phyloP scores from a whole-genome alignment of 2,113 vertebrate genomes.

The Ammospiza caudacuta region DNA sequence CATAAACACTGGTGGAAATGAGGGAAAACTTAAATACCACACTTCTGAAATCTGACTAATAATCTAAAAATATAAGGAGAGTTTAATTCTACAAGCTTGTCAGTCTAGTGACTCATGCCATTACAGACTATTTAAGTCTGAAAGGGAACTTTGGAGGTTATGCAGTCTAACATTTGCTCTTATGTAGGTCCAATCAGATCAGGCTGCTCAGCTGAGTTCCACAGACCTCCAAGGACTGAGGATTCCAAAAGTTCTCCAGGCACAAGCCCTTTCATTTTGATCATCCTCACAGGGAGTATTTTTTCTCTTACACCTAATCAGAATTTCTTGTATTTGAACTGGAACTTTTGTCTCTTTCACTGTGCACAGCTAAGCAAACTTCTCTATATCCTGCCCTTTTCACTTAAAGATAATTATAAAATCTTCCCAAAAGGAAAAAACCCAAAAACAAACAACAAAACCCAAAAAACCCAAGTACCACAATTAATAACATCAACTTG shows the following conservation, averaged over 20 bases:
- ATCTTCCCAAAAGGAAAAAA: not conserved
- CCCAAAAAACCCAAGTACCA: rapidly evolving
- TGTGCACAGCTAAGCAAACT: not conserved
- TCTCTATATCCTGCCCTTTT: not conserved
- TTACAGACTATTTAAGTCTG: not conserved
- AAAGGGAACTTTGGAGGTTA: not conserved
- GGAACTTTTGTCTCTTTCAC: not conserved
- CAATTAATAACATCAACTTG: not conserved
- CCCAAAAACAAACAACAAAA: not conserved
- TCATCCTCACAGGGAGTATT: not conserved
- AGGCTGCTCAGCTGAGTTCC: not conserved
- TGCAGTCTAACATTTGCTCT: not conserved
- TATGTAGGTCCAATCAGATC: not conserved
- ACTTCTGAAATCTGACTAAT: conserved; percentile 25
- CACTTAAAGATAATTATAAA: not conserved
- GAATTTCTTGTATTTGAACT: not conserved
- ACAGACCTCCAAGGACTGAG: rapidly evolving
- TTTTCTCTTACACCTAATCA: not conserved
- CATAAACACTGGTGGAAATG: not conserved
- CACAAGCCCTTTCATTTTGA: not conserved
- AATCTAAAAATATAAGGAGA: conserved; percentile 33
- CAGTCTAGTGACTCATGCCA: not conserved
- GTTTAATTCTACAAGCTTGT: not conserved
- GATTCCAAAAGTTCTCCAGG: not conserved
- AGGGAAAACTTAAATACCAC: not conserved